Evolutionary conservation across 2,888 invertebrate genomes (phyloP).

Genomic region (Agonum fuliginosum): DNA sequence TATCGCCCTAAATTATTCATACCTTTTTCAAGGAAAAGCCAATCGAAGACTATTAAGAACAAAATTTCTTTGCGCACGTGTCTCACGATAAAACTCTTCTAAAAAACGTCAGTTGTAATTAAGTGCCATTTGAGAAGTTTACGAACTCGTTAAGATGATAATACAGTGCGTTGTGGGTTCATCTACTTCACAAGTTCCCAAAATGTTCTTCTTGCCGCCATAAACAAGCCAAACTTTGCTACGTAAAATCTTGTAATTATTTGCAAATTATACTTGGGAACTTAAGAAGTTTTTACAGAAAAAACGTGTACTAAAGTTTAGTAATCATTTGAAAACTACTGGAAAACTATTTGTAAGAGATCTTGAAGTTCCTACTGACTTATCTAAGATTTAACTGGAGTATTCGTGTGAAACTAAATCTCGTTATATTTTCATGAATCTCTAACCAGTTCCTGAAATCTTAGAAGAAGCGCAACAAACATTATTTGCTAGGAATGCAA

Average conservation of each 20-base stretch:
- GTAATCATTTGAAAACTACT: constrained; percentile 15
- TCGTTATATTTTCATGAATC: constrained; percentile 3
- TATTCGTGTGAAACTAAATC: constrained; percentile 1
- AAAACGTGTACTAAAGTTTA: constrained; percentile 3
- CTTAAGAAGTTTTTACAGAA: no score
- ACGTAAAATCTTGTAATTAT: constrained; percentile 1
- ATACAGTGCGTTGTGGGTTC: constrained; percentile 17
- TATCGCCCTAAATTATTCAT: constrained; percentile 8
- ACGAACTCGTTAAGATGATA: constrained; percentile 48
- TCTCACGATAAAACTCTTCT: constrained; percentile 39
- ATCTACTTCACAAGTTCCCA: background rate
- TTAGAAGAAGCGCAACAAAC: no score
- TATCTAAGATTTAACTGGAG: constrained; percentile 7
- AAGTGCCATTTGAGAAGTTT: constrained; percentile 48
- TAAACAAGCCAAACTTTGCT: background rate
- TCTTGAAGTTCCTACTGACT: constrained; percentile 4
- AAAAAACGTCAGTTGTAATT: constrained; percentile 42
- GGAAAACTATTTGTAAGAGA: constrained; percentile 11
- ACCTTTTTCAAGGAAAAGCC: constrained; percentile 21
- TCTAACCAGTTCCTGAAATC: no score
- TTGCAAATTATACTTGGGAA: background rate
- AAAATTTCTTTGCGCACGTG: constrained; percentile 2
- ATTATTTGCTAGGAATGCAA: no score
- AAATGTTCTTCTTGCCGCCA: background rate
- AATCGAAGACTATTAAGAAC: constrained; percentile 33